Evolutionary conservation across 2,113 vertebrate species (phyloP).

Genomic region (Crotalus tigris): DNA sequence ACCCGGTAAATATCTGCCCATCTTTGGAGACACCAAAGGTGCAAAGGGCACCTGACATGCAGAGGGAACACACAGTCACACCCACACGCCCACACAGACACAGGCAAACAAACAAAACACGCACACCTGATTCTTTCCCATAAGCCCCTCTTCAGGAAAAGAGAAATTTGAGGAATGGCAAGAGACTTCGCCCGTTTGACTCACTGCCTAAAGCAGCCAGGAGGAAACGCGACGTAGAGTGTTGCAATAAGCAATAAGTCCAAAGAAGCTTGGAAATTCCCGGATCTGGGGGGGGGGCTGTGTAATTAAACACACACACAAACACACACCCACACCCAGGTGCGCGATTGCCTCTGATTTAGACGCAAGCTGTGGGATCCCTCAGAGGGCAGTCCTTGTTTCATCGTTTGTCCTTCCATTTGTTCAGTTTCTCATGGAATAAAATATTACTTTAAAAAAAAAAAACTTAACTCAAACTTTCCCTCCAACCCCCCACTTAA

Average conservation of each 20-base stretch:
- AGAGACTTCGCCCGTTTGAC: background rate
- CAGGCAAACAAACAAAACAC: no score
- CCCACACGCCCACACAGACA: background rate
- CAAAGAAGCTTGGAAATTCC: background rate
- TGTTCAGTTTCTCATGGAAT: background rate
- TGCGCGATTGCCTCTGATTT: background rate
- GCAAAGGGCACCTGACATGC: background rate
- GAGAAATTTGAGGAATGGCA: background rate
- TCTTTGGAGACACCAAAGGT: background rate
- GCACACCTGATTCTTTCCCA: background rate
- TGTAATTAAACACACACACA: background rate
- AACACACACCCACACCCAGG: background rate
- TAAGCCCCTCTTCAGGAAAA: background rate
- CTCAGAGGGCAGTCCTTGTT: background rate
- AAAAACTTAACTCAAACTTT: background rate
- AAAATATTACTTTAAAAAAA: background rate
- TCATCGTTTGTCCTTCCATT: background rate
- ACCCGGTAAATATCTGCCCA: accelerated
- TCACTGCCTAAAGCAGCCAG: background rate
- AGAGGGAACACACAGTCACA: background rate
- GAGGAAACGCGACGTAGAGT: background rate
- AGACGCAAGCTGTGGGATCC: background rate
- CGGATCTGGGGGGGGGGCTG: background rate
- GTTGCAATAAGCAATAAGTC: background rate
- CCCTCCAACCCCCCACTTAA: background rate